Conservation (phyloP, 2,113 vertebrate genomes). For the Caracal caracal region DNA sequence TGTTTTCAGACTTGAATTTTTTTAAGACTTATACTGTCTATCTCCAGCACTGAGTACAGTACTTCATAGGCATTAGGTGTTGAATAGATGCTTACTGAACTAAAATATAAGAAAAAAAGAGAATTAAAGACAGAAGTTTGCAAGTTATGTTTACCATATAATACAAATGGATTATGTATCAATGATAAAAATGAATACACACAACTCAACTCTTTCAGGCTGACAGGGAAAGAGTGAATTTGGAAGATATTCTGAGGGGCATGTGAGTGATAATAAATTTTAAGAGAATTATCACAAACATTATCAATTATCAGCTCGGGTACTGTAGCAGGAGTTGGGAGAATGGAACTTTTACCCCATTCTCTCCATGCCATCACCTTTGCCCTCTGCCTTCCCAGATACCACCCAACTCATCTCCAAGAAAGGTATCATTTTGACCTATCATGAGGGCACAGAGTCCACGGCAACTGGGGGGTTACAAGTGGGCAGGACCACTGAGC, state of each 20-base stretch:
- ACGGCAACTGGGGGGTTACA: neutral
- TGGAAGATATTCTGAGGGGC: neutral
- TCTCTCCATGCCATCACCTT: neutral
- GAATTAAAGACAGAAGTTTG: neutral
- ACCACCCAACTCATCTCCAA: neutral
- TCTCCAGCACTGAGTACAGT: neutral
- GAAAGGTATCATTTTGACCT: neutral
- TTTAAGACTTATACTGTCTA: neutral
- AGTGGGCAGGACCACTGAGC: neutral
- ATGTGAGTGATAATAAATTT: neutral
- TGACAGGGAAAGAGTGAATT: neutral
- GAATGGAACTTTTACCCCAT: neutral
- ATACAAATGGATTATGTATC: neutral
- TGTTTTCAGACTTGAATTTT: neutral
- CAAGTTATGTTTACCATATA: neutral
- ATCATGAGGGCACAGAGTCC: neutral
- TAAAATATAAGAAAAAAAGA: neutral
- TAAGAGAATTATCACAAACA: neutral
- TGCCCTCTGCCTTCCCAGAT: neutral
- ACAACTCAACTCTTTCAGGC: neutral
- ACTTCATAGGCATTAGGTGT: neutral
- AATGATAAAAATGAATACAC: neutral
- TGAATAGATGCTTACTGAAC: neutral
- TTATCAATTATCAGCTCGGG: neutral
- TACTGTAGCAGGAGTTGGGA: neutral